A percentile compares a stretch with the other conserved stretches of the same genome.
Conservation (phyloP, 1,140 invertebrate genomes). For the Ceratina australensis region DNA sequence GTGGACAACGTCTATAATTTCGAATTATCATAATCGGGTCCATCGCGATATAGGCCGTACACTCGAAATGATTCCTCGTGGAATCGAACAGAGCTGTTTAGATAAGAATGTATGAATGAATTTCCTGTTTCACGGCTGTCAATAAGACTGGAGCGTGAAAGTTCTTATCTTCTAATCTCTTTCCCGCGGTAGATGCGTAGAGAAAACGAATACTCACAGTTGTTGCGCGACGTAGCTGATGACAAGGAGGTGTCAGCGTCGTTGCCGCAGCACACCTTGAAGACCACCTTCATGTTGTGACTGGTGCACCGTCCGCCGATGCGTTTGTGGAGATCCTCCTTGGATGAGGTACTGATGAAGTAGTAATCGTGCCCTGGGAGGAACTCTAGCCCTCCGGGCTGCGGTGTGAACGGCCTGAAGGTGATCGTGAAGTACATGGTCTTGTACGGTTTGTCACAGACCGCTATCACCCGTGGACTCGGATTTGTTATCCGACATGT, state of each 20-base stretch:
- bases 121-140: background rate
- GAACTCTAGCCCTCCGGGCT: constrained; percentile 96
- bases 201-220: constrained; percentile 71
- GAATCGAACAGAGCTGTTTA: background rate
- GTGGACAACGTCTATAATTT: constrained; percentile 51
- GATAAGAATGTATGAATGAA: background rate
- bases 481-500: constrained; percentile 97
- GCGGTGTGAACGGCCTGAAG: constrained; percentile 96
- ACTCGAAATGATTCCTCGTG: background rate
- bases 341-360: constrained; percentile 96
- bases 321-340: constrained; percentile 93
- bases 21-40: constrained; percentile 54
- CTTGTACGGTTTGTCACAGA: constrained; percentile 96
- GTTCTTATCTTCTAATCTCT: background rate
- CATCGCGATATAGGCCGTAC: constrained; percentile 40
- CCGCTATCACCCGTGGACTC: constrained; percentile 94
- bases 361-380: constrained; percentile 96
- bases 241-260: constrained; percentile 73
- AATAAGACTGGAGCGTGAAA: background rate
- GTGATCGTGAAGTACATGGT: constrained; percentile 98
- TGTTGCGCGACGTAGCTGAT: constrained; percentile 77
- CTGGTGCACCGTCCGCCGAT: constrained; percentile 94
- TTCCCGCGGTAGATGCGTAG: background rate
- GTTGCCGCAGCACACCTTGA: constrained; percentile 93
- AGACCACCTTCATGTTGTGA: constrained; percentile 97